Base-by-base conservation (phyloP, 2,888 invertebrate genomes). In the Drosophila yooni region DNA sequence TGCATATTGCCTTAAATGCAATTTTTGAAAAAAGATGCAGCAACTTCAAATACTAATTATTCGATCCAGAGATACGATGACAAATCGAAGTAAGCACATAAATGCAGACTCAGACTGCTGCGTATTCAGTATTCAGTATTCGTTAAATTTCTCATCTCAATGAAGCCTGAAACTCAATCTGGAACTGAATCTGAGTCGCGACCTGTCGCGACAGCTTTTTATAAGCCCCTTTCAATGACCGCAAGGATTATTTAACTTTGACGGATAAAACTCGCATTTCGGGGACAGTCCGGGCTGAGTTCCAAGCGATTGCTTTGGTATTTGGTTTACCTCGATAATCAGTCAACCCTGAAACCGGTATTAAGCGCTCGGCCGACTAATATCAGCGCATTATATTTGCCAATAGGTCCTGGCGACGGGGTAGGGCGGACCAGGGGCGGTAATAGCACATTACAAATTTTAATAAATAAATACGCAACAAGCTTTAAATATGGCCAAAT, bases 401-500 rank as follows among this genome's bases (percentile, higher is more conserved):
- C 38, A n/a, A 40, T 25, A 29, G 29, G 40, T 8, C 5, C 15
- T 10, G 36, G 29, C 7, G 2, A 7, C n/a, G 13, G 18, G n/a
- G 4, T 0, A 3, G 31, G 11, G 6, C 43, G 43, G 2, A 15
- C 15, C 1, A 18, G 31, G 48, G 15, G 15, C n/a, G 40, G 29
- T 63, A 56, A 75, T 57, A 46, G 46, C 52, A 34, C 61, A 60
- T 59, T 51, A 58, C 43, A 70, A 75, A 70, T 71, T 77, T 62
- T 60, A 77, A 66, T 77, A 70, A 69, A 74, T 74, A 63, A 69
- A 74, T 74, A 63, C 59, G 65, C 68, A 78, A 58, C 54, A 57
- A 59, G 77, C 69, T 64, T 73, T 64, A 74, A 74, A 74, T 67
- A 61, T 77, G 53, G 48, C 56, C 66, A 76, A 72, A 72, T 68